Evolutionary conservation across 2,797 vertebrate genomes (phyloP), one percentile per base, ranked within the genome.

Genomic region (Melanotaenia boesemani): DNA sequence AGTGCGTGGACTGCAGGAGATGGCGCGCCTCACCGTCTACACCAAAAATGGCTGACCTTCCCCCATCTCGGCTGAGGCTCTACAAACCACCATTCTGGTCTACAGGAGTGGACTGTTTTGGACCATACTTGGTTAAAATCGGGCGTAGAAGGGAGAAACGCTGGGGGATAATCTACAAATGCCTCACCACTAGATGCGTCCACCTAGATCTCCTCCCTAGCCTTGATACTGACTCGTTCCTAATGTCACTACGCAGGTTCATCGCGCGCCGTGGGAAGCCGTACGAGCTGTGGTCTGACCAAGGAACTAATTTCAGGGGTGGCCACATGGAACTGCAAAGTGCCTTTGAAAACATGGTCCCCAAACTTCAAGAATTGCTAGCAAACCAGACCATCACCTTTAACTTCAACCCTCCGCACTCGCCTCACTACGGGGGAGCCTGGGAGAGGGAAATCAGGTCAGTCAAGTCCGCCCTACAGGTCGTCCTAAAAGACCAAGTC

Each of bases 281-380:
- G 10, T 36, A 1, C 2, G 7, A 36, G 34, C 34, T 36, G 34
- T 10, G 10, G 34, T 36, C 34, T n/a, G n/a, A 36, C 10, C 34
- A 2, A 5, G 54, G 16, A 24, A 67, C 54, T 11, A 30, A 67
- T 67, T 67, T 67, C 24, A 57, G 36, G 13, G 65, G 65, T 11
- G 52, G 52, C 22, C 24, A 57, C 1, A 56, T 18, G 28, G 36
- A 57, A 41, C 52, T 56, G 0, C 65, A 44, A 22, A n/a, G 10
- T 0, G 50, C 65, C 9, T 67, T 67, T 41, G 52, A n/a, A 18
- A 55, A 28, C 8, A 48, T 48, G 46, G 2, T 41, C 44, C 18
- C 16, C 16, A 46, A 15, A 13, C 44, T 46, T 15, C 13, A 15
- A 36, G 7, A 36, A 10, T 34, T 7, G 34, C 34, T 50, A n/a